phyloP scores from a whole-genome alignment of 2,797 vertebrate species.

The Takifugu ocellatus region DNA sequence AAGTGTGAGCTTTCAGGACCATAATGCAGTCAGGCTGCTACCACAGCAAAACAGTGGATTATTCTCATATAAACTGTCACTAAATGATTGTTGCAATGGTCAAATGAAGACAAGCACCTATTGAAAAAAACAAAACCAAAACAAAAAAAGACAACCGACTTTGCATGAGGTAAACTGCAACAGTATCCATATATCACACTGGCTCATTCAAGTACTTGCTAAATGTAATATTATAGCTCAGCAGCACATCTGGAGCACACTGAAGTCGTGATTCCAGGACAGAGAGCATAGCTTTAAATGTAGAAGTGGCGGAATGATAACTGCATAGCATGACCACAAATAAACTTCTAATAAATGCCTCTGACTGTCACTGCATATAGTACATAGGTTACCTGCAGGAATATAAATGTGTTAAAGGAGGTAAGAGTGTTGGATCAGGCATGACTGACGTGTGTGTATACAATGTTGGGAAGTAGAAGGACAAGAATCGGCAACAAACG shows the following conservation, averaged over 20 bases:
- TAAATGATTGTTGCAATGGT: conserved; percentile 4
- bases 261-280: conserved; percentile 13
- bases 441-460: conserved; percentile 12
- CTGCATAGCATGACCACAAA: conserved; percentile 52
- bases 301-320: conserved; percentile 45
- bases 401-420: conserved; percentile 11
- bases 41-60: conserved; percentile 6
- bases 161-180: conserved; percentile 37
- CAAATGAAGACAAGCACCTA: conserved; percentile 28
- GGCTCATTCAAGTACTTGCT: conserved; percentile 19
- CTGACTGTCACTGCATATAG: conserved; percentile 32
- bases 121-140: conserved; percentile 21
- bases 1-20: conserved; percentile 1
- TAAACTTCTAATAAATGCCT: conserved; percentile 12
- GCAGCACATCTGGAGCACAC: conserved; percentile 12
- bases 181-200: conserved; percentile 18
- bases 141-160: background rate
- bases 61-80: background rate
- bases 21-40: conserved; percentile 2
- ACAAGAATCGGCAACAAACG: conserved; percentile 17
- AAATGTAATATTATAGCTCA: conserved; percentile 16
- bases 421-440: conserved; percentile 12
- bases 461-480: conserved; percentile 20
- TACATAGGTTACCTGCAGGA: conserved; percentile 36
- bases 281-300: conserved; percentile 6